These are phyloP conservation scores for Copsychus sechellarum DNA, from an alignment of 2,113 vertebrate genomes.

Conservation along the genomic window DNA sequence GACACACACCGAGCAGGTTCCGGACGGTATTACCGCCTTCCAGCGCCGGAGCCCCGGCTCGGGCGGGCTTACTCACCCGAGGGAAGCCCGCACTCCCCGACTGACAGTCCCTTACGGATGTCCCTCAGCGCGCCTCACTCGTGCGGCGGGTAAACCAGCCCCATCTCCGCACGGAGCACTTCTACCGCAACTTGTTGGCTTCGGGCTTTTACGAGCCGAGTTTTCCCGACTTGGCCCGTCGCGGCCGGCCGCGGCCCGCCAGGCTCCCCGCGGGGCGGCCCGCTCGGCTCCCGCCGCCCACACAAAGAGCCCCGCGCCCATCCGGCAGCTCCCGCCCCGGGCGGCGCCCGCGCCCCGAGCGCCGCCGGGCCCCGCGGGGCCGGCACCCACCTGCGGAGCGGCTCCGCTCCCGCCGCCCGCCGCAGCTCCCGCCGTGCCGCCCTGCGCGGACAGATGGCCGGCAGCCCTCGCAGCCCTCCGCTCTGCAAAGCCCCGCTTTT, in stretches of 20 bases:
- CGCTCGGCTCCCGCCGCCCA: neutral
- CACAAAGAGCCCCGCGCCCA: neutral
- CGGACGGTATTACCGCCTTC: too few species aligned
- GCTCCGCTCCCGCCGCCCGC: neutral
- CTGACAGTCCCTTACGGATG: neutral
- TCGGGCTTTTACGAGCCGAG: neutral
- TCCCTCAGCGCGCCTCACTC: neutral
- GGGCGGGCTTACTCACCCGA: neutral
- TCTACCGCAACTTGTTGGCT: neutral
- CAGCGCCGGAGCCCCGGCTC: neutral
- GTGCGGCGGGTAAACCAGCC: neutral
- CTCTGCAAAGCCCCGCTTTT: conserved; percentile 27
- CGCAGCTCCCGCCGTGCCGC: neutral
- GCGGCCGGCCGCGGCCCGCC: neutral
- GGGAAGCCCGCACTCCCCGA: neutral
- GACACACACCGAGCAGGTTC: neutral
- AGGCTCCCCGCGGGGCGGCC: neutral
- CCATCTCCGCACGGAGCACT: neutral
- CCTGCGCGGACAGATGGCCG: conserved; percentile 59
- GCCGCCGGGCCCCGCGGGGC: too few species aligned
- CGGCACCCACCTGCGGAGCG: conserved; percentile 53
- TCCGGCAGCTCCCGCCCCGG: neutral
- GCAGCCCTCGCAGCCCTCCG: conserved; percentile 43
- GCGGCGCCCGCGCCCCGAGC: neutral
- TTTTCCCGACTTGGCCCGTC: neutral